phyloP scores from a whole-genome alignment of 2,797 vertebrate genomes.

The Pseudomugil tenellus region DNA sequence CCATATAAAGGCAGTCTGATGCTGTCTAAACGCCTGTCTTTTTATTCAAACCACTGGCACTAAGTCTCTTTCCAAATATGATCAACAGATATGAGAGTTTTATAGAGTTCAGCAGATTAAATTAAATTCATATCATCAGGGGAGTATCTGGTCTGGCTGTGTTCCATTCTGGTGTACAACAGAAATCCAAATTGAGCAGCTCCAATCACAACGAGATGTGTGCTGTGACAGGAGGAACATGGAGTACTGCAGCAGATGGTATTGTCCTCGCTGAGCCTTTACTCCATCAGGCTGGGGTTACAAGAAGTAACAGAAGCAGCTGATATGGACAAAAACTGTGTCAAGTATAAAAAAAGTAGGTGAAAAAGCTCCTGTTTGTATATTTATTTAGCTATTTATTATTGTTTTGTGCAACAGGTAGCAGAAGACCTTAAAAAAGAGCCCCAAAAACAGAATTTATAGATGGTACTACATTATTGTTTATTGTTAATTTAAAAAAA shows the following conservation, averaged over 20 bases:
- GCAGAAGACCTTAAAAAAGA: too few relatives aligned
- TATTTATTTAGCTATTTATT: not conserved
- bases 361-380: not conserved
- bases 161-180: not conserved
- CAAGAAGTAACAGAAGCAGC: not conserved
- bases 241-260: not conserved
- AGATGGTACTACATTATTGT: too few relatives aligned
- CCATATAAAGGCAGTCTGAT: conserved; percentile 11
- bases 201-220: not conserved
- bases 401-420: not conserved
- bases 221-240: not conserved
- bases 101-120: not conserved
- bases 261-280: not conserved
- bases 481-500: too few relatives aligned
- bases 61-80: not conserved
- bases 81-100: not conserved
- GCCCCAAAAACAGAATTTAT: too few relatives aligned
- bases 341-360: not conserved
- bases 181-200: not conserved
- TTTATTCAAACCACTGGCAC: not conserved
- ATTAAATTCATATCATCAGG: not conserved
- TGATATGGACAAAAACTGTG: not conserved
- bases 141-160: not conserved
- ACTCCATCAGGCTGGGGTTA: not conserved
- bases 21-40: conserved; percentile 1